phyloP scores from a whole-genome alignment of 2,113 vertebrate genomes.

The Chaetura pelagica region DNA sequence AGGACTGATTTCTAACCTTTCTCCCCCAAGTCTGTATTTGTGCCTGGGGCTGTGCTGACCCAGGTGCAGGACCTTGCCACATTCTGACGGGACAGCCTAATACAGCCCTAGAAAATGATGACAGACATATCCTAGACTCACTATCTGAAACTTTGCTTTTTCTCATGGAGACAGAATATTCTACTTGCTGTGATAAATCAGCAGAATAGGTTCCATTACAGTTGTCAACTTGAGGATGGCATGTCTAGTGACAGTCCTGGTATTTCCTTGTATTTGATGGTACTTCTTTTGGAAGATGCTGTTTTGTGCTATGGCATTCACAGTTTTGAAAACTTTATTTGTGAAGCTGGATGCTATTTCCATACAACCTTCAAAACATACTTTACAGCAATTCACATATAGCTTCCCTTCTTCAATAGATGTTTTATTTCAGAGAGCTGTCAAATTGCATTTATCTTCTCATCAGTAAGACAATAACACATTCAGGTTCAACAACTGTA shows the following conservation, averaged over 20 bases:
- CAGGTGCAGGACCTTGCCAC: too few relatives aligned
- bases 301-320: not conserved
- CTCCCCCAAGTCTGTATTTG: too few relatives aligned
- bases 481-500: not conserved
- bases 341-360: not conserved
- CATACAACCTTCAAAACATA: not conserved
- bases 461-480: not conserved
- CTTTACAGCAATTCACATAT: not conserved
- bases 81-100: not conserved
- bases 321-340: not conserved
- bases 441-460: not conserved
- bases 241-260: not conserved
- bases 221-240: not conserved
- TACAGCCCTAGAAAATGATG: rapidly evolving
- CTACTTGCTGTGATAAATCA: not conserved
- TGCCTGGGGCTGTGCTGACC: too few relatives aligned
- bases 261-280: not conserved
- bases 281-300: not conserved
- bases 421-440: not conserved
- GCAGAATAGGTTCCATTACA: not conserved
- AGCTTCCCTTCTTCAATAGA: not conserved
- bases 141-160: not conserved
- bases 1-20: too few relatives aligned
- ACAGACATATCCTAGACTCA: not conserved
- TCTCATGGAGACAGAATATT: not conserved